Conservation (phyloP, 2,113 vertebrate species). For the Ptilonorhynchus violaceus region DNA sequence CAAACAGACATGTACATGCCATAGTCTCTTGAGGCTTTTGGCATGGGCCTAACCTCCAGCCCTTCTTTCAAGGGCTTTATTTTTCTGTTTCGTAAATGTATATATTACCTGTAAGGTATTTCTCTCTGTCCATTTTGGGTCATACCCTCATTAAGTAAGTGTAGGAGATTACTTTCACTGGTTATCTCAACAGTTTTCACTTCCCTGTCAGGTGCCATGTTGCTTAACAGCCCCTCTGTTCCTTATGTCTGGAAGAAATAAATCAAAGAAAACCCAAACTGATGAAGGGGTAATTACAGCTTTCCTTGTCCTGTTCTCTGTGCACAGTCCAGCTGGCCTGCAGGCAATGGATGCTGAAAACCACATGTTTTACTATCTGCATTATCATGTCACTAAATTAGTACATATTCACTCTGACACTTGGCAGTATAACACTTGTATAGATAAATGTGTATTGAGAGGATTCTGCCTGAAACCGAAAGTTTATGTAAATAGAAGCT, state of each 20-base stretch:
- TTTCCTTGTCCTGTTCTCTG: neutral
- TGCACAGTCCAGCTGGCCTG: neutral
- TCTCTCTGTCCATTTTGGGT: neutral
- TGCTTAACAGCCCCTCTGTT: neutral
- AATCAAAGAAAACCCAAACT: neutral
- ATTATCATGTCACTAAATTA: neutral
- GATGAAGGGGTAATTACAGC: neutral
- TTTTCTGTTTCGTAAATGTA: neutral
- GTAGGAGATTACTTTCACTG: neutral
- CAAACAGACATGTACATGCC: neutral
- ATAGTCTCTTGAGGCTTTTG: neutral
- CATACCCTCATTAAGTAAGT: neutral
- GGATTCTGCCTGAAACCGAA: neutral
- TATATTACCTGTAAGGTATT: neutral
- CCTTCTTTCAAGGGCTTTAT: neutral
- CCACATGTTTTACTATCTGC: neutral
- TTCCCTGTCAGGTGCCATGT: neutral
- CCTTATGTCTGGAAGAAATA: neutral
- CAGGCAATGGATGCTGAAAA: neutral
- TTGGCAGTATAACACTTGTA: neutral
- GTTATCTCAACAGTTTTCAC: neutral
- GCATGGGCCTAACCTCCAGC: neutral
- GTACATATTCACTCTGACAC: neutral
- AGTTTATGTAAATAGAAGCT: neutral
- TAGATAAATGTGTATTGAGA: neutral